Evolutionary conservation across 2,888 invertebrate genomes (phyloP).

Genomic region (Cosmia pyralina): DNA sequence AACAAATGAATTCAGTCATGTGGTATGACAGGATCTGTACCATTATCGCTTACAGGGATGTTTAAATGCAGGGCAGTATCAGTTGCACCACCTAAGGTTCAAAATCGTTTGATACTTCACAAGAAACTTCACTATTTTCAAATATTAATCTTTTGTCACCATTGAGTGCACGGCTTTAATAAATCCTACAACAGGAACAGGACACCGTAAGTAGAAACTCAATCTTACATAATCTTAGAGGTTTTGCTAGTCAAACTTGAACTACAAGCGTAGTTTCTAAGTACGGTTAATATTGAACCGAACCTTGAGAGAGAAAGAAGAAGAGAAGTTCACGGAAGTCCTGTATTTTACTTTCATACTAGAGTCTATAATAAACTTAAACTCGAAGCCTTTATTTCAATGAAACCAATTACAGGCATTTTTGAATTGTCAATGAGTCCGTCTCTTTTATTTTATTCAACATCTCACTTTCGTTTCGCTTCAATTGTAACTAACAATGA

Average conservation of each 20-base stretch:
- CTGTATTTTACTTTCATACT: neutral
- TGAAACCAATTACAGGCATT: neutral
- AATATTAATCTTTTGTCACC: too few relatives aligned
- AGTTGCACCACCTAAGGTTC: too few relatives aligned
- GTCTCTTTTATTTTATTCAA: neutral
- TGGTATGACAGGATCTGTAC: too few relatives aligned
- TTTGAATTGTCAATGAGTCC: neutral
- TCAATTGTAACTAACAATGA: too few relatives aligned
- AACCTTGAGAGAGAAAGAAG: neutral
- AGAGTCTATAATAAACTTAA: neutral
- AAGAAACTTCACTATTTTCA: neutral
- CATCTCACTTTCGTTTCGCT: too few relatives aligned
- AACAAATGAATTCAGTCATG: too few relatives aligned
- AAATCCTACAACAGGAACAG: neutral
- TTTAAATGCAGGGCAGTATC: too few relatives aligned
- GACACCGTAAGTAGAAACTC: constrained; percentile 2
- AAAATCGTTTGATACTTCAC: too few relatives aligned
- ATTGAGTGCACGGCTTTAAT: neutral
- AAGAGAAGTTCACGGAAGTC: neutral
- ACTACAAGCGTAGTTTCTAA: neutral
- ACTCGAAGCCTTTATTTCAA: neutral
- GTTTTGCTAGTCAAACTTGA: constrained; percentile 14
- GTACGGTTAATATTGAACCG: constrained; percentile 7
- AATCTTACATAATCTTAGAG: constrained; percentile 9
- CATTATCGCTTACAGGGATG: too few relatives aligned